Evolutionary conservation across 2,888 invertebrate species (phyloP), one percentile per base, ranked within the genome.

Genomic region (Rhorus exstirpatorius): DNA sequence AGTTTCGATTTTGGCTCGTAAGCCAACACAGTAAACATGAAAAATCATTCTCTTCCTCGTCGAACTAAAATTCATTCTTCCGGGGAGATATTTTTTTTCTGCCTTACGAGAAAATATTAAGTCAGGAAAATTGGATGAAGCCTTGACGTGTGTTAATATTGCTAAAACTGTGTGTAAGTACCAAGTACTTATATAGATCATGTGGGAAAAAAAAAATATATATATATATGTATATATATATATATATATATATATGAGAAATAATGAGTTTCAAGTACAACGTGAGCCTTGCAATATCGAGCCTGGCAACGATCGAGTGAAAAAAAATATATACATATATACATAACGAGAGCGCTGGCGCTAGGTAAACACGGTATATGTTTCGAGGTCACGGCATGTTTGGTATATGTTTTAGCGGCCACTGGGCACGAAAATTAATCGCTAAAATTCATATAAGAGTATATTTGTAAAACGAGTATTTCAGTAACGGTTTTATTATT

Each of bases 1-100:
- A 97, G 97, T 81, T 97, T 97, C 92, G 97, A 97, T 93, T 97
- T 95, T 89, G 96, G 96, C 86, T 94, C 95, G 90, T 96, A 95
- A 94, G 26, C 10, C 21, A 17, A 6, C 49, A 31, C 0, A 8
- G 41, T 14, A 14, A 46, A 6, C 7, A 3, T 46, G 14, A 19
- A 19, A 38, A 38, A 1, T 10, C 19, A 38, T 10, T 4, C 0
- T 6, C 12, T 38, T 12, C 17, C 6, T 12, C 19, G 4, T 60
- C 6, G 3, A 12, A 10, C 3, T 17, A 6, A 31, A 31, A 31
- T 31, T 31, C 31, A 31, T 31, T 31, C 31, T 31, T 31, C 31
- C 2, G 31, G 31, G 6, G 3, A 3, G 2, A 3, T 31, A 3
- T 31, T 31, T 31, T 31, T 31, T 31, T 31, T 31, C 3, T 31